These are phyloP conservation scores for Ernsta delagoae DNA, from an alignment of 2,888 invertebrate species.

Conservation along the genomic window DNA sequence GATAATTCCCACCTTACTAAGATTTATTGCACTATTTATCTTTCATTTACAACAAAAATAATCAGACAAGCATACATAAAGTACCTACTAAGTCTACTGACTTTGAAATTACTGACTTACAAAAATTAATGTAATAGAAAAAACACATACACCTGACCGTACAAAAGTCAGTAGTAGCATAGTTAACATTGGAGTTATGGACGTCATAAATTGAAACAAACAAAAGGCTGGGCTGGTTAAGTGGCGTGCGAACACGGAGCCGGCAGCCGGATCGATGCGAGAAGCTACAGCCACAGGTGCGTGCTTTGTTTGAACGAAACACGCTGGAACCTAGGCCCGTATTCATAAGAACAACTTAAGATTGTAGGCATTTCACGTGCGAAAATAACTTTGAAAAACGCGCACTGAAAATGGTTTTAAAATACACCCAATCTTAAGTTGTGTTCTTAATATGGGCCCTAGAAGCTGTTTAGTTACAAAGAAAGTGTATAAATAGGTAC, in stretches of 20 bases:
- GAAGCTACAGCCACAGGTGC: slow-evolving; percentile 32
- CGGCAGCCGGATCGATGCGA: slow-evolving; percentile 26
- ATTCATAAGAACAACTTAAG: too few relatives aligned
- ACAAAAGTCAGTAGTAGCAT: neutral
- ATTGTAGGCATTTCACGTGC: too few relatives aligned
- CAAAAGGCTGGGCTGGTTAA: slow-evolving; percentile 5
- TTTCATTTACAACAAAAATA: too few relatives aligned
- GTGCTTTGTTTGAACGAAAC: slow-evolving; percentile 27
- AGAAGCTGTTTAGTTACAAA: too few relatives aligned
- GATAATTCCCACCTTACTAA: too few relatives aligned
- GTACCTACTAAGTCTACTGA: neutral
- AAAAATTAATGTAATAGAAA: neutral
- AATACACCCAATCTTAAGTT: too few relatives aligned
- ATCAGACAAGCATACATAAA: too few relatives aligned
- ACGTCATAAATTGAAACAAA: slow-evolving; percentile 5
- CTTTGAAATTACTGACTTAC: neutral
- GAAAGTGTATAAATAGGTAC: too few relatives aligned
- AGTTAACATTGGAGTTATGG: slow-evolving; percentile 1
- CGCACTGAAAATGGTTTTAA: too few relatives aligned
- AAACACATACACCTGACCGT: neutral
- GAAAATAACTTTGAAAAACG: too few relatives aligned
- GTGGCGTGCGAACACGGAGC: slow-evolving; percentile 13
- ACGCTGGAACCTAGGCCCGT: neutral
- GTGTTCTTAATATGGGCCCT: too few relatives aligned
- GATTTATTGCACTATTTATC: too few relatives aligned